These are phyloP conservation scores for Pelecanus crispus DNA, from an alignment of 2,113 vertebrate genomes.

Conservation along the genomic window DNA sequence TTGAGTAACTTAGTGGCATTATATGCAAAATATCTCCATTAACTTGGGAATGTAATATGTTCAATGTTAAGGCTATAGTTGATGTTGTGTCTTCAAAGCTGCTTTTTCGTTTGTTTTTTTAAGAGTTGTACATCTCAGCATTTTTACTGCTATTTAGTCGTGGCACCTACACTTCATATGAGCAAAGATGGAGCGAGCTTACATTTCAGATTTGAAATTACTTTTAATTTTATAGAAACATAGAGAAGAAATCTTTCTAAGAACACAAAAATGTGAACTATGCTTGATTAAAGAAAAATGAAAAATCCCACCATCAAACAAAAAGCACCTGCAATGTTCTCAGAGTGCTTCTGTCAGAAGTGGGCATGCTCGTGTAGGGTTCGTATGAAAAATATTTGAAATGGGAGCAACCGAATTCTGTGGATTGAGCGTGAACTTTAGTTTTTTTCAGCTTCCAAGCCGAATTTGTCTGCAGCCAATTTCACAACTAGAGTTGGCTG, in stretches of 20 bases:
- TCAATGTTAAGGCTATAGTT: slow-evolving; percentile 75
- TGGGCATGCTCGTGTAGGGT: background rate
- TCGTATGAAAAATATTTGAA: background rate
- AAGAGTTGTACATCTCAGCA: slow-evolving; percentile 76
- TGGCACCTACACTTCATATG: slow-evolving; percentile 64
- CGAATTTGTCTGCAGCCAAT: slow-evolving; percentile 29
- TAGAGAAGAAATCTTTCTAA: slow-evolving; percentile 30
- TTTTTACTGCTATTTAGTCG: slow-evolving; percentile 67
- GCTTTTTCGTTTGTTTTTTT: slow-evolving; percentile 66
- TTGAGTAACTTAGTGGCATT: slow-evolving; percentile 72
- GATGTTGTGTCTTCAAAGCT: slow-evolving; percentile 75
- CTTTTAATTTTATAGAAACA: slow-evolving; percentile 40
- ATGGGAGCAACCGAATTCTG: background rate
- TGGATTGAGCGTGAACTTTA: slow-evolving; percentile 27
- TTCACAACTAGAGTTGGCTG: slow-evolving; percentile 36
- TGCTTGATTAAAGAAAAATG: background rate
- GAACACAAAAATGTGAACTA: slow-evolving; percentile 37
- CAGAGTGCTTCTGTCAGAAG: slow-evolving; percentile 2
- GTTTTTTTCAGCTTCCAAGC: background rate
- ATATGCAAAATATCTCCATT: slow-evolving; percentile 72
- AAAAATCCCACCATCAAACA: background rate
- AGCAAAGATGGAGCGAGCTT: slow-evolving; percentile 48
- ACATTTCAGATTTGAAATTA: slow-evolving; percentile 42
- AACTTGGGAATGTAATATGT: slow-evolving; percentile 74
- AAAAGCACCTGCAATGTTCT: background rate